phyloP scores from a whole-genome alignment of 1,140 invertebrate species.

The Reticulitermes speratus region DNA sequence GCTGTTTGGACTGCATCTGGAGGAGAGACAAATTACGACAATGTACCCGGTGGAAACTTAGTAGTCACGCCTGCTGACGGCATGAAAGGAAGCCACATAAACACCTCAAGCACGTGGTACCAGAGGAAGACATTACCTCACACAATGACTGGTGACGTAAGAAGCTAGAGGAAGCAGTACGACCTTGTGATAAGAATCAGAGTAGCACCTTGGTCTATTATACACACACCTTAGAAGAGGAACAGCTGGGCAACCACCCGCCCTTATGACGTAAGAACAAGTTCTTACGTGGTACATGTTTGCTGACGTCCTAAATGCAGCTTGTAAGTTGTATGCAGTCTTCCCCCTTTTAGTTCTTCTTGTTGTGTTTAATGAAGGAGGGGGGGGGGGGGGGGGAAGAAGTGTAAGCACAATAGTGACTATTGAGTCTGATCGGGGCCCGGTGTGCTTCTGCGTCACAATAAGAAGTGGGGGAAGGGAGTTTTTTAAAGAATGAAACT shows the following conservation, averaged over 20 bases:
- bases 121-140: neutral
- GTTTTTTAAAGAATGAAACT: neutral
- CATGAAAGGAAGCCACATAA: too few relatives aligned
- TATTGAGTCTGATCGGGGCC: neutral
- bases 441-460: neutral
- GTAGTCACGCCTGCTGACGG: too few relatives aligned
- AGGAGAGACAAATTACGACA: too few relatives aligned
- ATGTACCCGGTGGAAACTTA: too few relatives aligned
- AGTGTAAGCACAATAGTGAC: neutral
- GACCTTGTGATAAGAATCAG: slow-evolving; percentile 11
- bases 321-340: neutral
- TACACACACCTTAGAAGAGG: neutral
- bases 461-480: neutral
- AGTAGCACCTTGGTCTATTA: neutral
- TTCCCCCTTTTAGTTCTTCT: neutral
- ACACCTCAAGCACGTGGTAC: too few relatives aligned
- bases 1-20: too few relatives aligned
- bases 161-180: neutral
- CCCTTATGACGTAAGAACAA: neutral
- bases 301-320: neutral
- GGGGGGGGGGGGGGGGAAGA: neutral
- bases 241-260: neutral
- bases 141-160: neutral
- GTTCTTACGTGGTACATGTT: neutral
- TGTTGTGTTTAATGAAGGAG: neutral